Evolutionary conservation across 2,888 invertebrate genomes (phyloP), one percentile per base, ranked within the genome.

Genomic region (Caenorhabditis sulstoni): DNA sequence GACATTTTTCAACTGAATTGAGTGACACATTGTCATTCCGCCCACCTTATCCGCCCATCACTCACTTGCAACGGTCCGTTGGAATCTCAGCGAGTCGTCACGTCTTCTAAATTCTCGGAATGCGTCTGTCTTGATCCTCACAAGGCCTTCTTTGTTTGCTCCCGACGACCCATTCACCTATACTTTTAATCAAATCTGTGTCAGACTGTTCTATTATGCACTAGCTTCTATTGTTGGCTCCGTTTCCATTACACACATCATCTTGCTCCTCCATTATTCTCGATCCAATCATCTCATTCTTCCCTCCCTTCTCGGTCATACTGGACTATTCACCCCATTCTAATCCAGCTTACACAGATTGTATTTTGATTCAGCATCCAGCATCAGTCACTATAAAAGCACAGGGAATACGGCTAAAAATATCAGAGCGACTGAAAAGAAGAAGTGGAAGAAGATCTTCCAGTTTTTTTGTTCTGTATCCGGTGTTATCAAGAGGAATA

Each of bases 171-270:
- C 29, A 39, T 20, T 12, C 20, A 23, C 16, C 2, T 66, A 47
- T 22, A 61, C 61, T 61, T 61, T 70, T 70, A 59, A 70, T 61
- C 47, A 70, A 70, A 39, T 22, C 37, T 20, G 8, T 14, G n/a
- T 70, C 70, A 70, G 70, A 70, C 70, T 70, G 61, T 70, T 70
- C 61, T 70, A 61, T 70, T 70, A 70, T 61, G 44, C 53, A 22
- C 41, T 44, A 41, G 16, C 9, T 0, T 9, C 73, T 39, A 50
- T 73, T 73, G 64, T 73, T 62, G 49, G 47, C 37, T 3, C 12
- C 11, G n/a, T 29, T 29, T 7, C 29, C 47, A 47, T 61, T 49
- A 47, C n/a, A 12, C 37, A 70, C 67, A 67, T 67, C 58, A 67
- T 47, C 22, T 11, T 35, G 16, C 11, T 58, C 29, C 20, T 58